Conservation (phyloP, 2,888 invertebrate genomes). For the Podabrus alpinus region DNA sequence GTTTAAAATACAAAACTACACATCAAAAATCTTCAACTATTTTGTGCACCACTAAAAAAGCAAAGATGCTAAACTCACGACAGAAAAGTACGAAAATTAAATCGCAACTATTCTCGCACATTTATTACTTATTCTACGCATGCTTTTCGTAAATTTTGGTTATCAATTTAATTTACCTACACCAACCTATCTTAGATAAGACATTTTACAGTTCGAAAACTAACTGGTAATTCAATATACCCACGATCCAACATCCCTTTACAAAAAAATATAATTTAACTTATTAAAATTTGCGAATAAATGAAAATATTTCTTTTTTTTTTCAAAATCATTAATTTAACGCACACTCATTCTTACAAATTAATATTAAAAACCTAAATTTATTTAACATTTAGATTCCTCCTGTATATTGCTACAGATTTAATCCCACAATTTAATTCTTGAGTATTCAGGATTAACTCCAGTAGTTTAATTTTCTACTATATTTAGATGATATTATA, state of each 20-base stretch:
- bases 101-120: conserved; percentile 7
- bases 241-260: too few species aligned
- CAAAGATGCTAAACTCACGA: neutral
- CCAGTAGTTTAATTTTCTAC: conserved; percentile 34
- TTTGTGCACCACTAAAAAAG: neutral
- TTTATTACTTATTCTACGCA: conserved; percentile 16
- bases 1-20: neutral
- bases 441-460: conserved; percentile 34
- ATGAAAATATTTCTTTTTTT: neutral
- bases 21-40: neutral
- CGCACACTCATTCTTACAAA: too few species aligned
- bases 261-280: too few species aligned
- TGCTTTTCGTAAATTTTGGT: conserved; percentile 7
- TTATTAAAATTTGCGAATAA: neutral
- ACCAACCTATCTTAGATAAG: conserved; percentile 22
- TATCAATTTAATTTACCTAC: conserved; percentile 21
- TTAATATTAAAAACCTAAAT: neutral
- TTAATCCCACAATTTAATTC: conserved; percentile 41
- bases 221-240: too few species aligned
- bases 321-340: too few species aligned
- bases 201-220: neutral
- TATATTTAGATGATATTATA: conserved; percentile 37
- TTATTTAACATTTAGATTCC: conserved; percentile 11
- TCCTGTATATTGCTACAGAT: conserved; percentile 15
- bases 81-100: neutral